Base-by-base conservation (phyloP, 2,888 invertebrate genomes). In the Hoplodrina ambigua region DNA sequence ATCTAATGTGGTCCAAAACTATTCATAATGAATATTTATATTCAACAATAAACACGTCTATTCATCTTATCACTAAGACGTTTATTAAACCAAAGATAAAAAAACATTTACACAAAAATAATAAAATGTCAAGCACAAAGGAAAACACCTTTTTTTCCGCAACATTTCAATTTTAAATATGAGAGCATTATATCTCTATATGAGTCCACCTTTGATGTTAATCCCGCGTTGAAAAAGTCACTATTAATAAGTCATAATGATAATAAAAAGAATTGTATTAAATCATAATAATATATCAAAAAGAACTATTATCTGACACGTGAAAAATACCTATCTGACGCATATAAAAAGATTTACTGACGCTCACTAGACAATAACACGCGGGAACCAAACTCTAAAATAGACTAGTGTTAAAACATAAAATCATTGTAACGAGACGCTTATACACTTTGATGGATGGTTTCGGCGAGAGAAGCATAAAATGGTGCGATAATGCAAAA, bases 261-360 rank as follows among this genome's bases (percentile, higher is more conserved):
- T 83, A 87, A 91, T 92, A 92, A 92, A 90, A 89, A 89, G 89
- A 87, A 91, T 90, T 88, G 84, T 86, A 88, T 89, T 88, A 87
- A 88, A 87, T 90, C 88, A 89, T 93, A 72, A 72, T 19, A 72
- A 77, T 71, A 91, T 90, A 89, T 92, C 88, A 92, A 88, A 86
- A 86, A 87, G 82, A 86, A 86, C 89, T 88, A 90, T 90, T 90
- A 91, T 89, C 87, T 88, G 88, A 86, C 89, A 86, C 89, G 79
- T 85, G 81, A 89, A 89, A 92, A 89, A 89, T 90, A 91, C 90
- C 90, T 88, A 92, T 90, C 90, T 89, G 87, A 84, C 87, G 87
- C 86, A 87, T 90, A 82, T 87, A 76, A 80, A 68, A 75, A 89
- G 88, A 92, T 91, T 90, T 92, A 93, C 90, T 70, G 72, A 72